phyloP scores from a whole-genome alignment of 2,113 vertebrate genomes.

The Neopipo cinnamomea region DNA sequence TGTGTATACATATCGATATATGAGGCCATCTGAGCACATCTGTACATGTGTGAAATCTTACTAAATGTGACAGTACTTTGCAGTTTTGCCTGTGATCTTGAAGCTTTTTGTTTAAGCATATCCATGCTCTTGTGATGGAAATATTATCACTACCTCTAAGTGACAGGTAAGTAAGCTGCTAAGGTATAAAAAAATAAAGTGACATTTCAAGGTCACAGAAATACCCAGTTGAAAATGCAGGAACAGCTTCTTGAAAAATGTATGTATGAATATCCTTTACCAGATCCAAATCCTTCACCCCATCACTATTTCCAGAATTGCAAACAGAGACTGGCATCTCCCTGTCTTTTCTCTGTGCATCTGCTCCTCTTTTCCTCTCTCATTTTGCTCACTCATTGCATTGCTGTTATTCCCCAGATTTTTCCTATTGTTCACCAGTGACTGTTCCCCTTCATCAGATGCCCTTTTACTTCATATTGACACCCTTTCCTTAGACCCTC shows the following conservation, averaged over 20 bases:
- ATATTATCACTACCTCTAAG: slow-evolving; percentile 8
- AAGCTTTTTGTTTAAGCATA: slow-evolving; percentile 15
- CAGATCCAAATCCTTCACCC: background rate
- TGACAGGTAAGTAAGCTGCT: slow-evolving; percentile 24
- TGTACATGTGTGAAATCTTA: background rate
- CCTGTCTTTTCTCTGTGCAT: background rate
- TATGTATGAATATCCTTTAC: background rate
- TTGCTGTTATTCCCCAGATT: background rate
- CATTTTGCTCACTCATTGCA: background rate
- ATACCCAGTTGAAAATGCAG: slow-evolving; percentile 16
- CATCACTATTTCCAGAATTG: background rate
- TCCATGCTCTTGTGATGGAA: background rate
- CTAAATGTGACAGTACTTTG: background rate
- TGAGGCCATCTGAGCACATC: background rate
- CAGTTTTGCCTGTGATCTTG: background rate
- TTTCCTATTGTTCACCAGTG: background rate
- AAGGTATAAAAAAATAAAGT: slow-evolving; percentile 28
- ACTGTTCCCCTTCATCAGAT: background rate
- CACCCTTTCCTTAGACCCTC: background rate
- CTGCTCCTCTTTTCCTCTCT: background rate
- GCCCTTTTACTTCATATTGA: background rate
- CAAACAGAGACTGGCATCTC: background rate
- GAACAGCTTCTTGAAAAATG: background rate
- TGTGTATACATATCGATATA: background rate
- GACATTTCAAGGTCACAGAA: slow-evolving; percentile 40